Percentiles rank a stretch among this genome's conserved stretches.
Evolutionary conservation across 1,140 invertebrate species (phyloP).

Genomic region (Luehdorfia chinensis): DNA sequence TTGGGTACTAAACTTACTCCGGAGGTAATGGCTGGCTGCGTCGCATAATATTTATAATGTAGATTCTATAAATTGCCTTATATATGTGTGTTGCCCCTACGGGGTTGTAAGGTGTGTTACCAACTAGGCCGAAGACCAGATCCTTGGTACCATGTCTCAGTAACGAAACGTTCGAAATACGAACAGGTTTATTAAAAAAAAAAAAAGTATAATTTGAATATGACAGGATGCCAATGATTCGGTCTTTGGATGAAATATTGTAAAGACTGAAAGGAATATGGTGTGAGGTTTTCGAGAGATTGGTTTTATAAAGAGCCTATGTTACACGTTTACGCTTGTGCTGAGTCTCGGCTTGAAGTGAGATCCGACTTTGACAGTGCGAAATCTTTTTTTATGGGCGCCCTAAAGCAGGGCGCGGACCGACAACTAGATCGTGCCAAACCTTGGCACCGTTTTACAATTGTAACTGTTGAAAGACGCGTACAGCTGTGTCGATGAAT

Average conservation of each 20-base stretch:
- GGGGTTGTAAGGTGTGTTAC: constrained; percentile 24
- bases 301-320: constrained; percentile 35
- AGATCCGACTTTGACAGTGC: background rate
- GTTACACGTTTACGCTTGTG: too few species aligned
- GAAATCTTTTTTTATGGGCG: constrained; percentile 14
- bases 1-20: too few species aligned
- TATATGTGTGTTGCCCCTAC: constrained; percentile 31
- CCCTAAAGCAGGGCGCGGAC: too few species aligned
- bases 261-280: constrained; percentile 55
- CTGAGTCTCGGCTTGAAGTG: too few species aligned
- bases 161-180: too few species aligned
- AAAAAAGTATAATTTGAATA: background rate
- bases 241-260: constrained; percentile 21
- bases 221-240: background rate
- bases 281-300: constrained; percentile 22
- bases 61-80: constrained; percentile 53
- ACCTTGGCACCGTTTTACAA: constrained; percentile 30
- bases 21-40: constrained; percentile 11
- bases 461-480: constrained; percentile 42
- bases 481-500: constrained; percentile 58
- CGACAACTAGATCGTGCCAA: constrained; percentile 3
- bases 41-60: constrained; percentile 26
- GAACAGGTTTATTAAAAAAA: too few species aligned
- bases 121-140: constrained; percentile 18
- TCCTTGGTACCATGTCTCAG: background rate